Evolutionary conservation across 2,797 vertebrate genomes (phyloP).

Genomic region (Potorous gilbertii): DNA sequence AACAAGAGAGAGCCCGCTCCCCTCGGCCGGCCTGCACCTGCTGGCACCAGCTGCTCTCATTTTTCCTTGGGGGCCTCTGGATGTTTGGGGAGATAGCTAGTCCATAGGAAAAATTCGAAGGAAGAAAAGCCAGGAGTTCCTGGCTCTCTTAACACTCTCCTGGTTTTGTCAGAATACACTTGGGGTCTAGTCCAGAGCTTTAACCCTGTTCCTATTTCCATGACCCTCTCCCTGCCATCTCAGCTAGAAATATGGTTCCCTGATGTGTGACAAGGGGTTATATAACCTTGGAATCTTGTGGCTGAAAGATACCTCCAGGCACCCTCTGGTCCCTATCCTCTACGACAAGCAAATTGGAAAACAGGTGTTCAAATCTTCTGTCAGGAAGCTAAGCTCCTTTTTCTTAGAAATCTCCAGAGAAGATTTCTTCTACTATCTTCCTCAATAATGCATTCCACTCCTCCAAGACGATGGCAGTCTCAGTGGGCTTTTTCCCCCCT

Average conservation of each 20-base stretch:
- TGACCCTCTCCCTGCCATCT: not conserved
- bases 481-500: not conserved
- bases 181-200: not conserved
- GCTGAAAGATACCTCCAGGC: conserved; percentile 27
- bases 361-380: not conserved
- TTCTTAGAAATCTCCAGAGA: conserved; percentile 10
- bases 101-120: not conserved
- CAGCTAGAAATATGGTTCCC: not conserved
- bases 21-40: conserved; percentile 50
- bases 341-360: not conserved
- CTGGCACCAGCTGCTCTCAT: conserved; percentile 60
- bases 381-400: not conserved
- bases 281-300: conserved; percentile 32
- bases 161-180: not conserved
- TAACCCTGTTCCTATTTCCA: not conserved
- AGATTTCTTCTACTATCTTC: not conserved
- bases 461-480: conserved; percentile 19
- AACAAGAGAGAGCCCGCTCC: conserved; percentile 73
- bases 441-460: not conserved
- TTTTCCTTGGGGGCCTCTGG: conserved; percentile 57
- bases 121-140: not conserved
- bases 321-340: not conserved
- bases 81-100: not conserved
- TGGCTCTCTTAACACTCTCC: not conserved
- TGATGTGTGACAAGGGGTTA: not conserved